A percentile compares a stretch with the other conserved stretches of the same genome.
These are phyloP conservation scores for Morpho achilles DNA, from an alignment of 2,888 invertebrate species.

Conservation along the genomic window DNA sequence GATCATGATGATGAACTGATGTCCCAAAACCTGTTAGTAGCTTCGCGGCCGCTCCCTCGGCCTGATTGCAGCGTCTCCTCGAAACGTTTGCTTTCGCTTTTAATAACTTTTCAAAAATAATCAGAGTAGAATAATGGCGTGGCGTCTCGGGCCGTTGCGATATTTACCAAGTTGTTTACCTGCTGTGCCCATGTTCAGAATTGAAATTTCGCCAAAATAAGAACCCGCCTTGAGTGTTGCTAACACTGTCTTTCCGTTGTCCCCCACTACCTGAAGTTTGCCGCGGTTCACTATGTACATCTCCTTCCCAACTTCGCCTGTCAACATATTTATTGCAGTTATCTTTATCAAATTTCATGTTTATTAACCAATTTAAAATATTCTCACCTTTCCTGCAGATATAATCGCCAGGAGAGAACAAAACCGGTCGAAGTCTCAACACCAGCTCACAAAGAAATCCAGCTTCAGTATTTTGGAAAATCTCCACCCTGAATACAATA, in stretches of 20 bases:
- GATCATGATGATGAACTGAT: constrained; percentile 42
- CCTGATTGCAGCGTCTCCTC: constrained; percentile 79
- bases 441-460: constrained; percentile 99
- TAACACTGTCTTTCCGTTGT: constrained; percentile 96
- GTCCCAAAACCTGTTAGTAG: constrained; percentile 74
- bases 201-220: constrained; percentile 99
- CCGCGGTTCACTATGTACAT: constrained; percentile 99
- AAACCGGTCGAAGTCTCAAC: constrained; percentile 93
- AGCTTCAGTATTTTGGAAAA: constrained; percentile 99
- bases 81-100: constrained; percentile 65
- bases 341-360: no score
- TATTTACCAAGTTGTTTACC: constrained; percentile 98
- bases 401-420: constrained; percentile 99
- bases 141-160: constrained; percentile 81
- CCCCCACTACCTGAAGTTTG: constrained; percentile 95
- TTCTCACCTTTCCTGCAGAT: constrained; percentile 97
- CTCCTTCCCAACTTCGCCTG: constrained; percentile 99
- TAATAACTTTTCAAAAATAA: constrained; percentile 65
- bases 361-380: neutral
- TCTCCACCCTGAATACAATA: constrained; percentile 86
- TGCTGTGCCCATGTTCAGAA: constrained; percentile 99
- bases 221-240: constrained; percentile 99
- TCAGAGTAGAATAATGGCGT: constrained; percentile 73
- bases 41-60: constrained; percentile 75
- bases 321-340: neutral